Percentiles rank a stretch among this genome's conserved stretches.
These are phyloP conservation scores for Ecliptopera silaceata DNA, from an alignment of 2,888 invertebrate species.

Conservation along the genomic window DNA sequence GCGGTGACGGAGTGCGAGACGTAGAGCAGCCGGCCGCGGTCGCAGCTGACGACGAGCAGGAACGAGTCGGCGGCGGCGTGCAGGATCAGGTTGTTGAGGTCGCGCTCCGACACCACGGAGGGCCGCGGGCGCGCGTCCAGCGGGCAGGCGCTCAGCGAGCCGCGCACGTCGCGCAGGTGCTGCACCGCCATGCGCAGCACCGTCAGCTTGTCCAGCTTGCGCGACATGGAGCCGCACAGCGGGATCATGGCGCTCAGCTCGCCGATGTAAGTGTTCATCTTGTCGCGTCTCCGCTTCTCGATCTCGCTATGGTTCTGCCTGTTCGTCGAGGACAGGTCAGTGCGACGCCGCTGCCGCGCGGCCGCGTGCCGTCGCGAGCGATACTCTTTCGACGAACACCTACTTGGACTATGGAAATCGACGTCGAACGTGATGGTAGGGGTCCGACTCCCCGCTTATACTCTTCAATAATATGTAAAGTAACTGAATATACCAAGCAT, in stretches of 20 bases:
- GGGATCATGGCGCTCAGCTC: slow-evolving; percentile 95
- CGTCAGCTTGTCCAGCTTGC: slow-evolving; percentile 96
- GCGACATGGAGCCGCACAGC: slow-evolving; percentile 96
- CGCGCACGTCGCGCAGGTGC: slow-evolving; percentile 89
- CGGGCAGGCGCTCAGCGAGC: slow-evolving; percentile 81
- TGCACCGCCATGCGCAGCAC: slow-evolving; percentile 96
- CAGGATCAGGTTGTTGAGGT: slow-evolving; percentile 92
- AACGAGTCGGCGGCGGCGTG: slow-evolving; percentile 94
- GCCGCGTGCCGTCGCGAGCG: neutral
- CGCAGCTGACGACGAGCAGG: slow-evolving; percentile 96
- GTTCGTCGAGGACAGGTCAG: slow-evolving; percentile 19
- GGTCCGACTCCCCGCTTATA: no score
- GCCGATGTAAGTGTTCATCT: slow-evolving; percentile 97
- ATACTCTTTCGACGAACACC: neutral
- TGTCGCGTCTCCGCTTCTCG: slow-evolving; percentile 96
- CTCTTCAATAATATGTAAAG: no score
- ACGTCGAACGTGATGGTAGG: no score
- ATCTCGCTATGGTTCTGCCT: slow-evolving; percentile 99
- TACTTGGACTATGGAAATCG: neutral
- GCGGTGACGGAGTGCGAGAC: slow-evolving; percentile 94
- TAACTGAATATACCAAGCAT: no score
- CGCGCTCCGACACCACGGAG: slow-evolving; percentile 93
- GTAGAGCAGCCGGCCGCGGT: slow-evolving; percentile 94
- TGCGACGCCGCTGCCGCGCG: neutral
- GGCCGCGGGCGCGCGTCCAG: slow-evolving; percentile 89